phyloP scores from a whole-genome alignment of 92 coral and sea anemone species.

The Virgularia gustaviana region DNA sequence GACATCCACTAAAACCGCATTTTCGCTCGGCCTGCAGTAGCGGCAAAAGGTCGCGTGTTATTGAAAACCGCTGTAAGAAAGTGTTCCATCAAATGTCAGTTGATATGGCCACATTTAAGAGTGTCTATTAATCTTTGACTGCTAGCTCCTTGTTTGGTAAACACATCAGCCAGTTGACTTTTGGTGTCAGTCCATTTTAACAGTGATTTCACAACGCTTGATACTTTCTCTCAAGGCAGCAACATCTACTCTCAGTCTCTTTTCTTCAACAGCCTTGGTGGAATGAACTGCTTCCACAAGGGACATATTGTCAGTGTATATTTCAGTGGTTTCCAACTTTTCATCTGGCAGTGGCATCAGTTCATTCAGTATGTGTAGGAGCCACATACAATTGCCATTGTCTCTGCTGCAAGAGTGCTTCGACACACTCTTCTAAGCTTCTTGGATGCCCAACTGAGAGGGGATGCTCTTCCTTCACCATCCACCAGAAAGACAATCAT shows the following conservation, averaged over 20 bases:
- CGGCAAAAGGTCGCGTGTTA: too few relatives aligned
- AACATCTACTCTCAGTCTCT: neutral
- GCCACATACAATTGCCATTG: constrained; percentile 19
- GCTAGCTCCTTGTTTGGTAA: neutral
- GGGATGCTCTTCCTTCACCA: constrained; percentile 31
- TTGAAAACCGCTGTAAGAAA: too few relatives aligned
- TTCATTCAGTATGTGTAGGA: constrained; percentile 12
- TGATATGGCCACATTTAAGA: neutral
- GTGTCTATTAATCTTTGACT: neutral
- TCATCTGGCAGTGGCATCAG: too few relatives aligned
- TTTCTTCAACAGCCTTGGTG: neutral
- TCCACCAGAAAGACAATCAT: constrained; percentile 7
- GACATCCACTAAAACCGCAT: too few relatives aligned
- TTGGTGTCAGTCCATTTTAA: neutral
- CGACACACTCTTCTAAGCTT: constrained; percentile 18
- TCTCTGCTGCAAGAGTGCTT: constrained; percentile 28
- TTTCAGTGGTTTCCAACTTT: too few relatives aligned
- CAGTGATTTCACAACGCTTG: neutral
- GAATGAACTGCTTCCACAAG: neutral
- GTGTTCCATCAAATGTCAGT: too few relatives aligned
- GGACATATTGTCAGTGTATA: neutral
- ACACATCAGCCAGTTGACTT: neutral
- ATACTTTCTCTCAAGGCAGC: neutral
- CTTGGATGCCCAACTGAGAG: constrained; percentile 14
- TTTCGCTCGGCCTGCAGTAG: too few relatives aligned